phyloP scores from a whole-genome alignment of 2,888 invertebrate species.

The Pyrochroa serraticornis region DNA sequence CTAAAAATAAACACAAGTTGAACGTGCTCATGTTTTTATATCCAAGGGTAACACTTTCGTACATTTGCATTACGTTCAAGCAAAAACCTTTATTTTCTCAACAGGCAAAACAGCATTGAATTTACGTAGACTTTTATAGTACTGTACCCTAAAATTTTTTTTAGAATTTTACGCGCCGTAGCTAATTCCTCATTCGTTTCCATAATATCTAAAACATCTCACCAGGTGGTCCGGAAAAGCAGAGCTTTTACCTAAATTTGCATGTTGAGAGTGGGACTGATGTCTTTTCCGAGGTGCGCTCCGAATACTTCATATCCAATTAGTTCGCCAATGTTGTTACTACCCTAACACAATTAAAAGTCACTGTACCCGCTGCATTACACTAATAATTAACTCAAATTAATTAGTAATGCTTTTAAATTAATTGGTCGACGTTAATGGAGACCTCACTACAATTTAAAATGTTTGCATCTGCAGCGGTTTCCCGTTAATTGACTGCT shows the following conservation, averaged over 20 bases:
- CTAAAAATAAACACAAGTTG: too few species aligned
- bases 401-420: slow-evolving; percentile 30
- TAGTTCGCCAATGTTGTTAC: slow-evolving; percentile 19
- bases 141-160: too few species aligned
- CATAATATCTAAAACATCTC: too few species aligned
- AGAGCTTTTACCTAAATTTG: slow-evolving; percentile 10
- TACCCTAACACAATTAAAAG: slow-evolving; percentile 29
- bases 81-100: too few species aligned
- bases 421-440: slow-evolving; percentile 24
- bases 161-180: too few species aligned
- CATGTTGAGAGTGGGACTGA: not conserved
- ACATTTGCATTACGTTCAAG: too few species aligned
- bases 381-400: slow-evolving; percentile 26
- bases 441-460: slow-evolving; percentile 9
- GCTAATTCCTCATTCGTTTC: too few species aligned
- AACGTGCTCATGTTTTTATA: too few species aligned
- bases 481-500: not conserved
- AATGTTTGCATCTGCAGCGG: slow-evolving; percentile 6
- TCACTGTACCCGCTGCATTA: slow-evolving; percentile 24
- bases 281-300: too few species aligned
- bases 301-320: slow-evolving; percentile 18
- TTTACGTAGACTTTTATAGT: too few species aligned
- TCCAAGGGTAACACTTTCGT: too few species aligned
- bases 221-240: not conserved
- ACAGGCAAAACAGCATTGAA: too few species aligned